A percentile compares a stretch with the other conserved stretches of the same genome.
These are phyloP conservation scores for Gymnorhina tibicen DNA, from an alignment of 2,113 vertebrate species.

Conservation along the genomic window DNA sequence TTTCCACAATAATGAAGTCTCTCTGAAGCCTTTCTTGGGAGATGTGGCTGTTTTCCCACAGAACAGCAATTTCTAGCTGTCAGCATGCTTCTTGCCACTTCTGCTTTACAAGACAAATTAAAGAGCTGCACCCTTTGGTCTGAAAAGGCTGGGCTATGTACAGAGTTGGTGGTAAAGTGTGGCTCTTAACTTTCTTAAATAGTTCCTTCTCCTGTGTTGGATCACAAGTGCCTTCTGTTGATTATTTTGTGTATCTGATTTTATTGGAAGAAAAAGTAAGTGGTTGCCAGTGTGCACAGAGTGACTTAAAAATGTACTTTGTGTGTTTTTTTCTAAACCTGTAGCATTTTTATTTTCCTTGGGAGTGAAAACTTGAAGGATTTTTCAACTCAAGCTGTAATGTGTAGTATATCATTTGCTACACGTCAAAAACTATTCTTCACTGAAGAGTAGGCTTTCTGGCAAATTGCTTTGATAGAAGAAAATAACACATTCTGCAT, in stretches of 20 bases:
- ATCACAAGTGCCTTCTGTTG: neutral
- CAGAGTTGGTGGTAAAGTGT: neutral
- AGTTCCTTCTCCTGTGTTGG: neutral
- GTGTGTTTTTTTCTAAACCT: neutral
- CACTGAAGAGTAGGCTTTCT: constrained; percentile 14
- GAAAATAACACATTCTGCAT: constrained; percentile 31
- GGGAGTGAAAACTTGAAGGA: neutral
- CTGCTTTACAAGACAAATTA: constrained; percentile 44
- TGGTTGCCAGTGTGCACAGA: neutral
- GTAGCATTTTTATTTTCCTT: neutral
- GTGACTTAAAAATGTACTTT: neutral
- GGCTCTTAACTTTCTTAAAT: neutral
- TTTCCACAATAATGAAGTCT: constrained; percentile 17
- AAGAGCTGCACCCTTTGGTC: neutral
- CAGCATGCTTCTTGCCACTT: constrained; percentile 11
- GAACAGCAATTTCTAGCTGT: constrained; percentile 33
- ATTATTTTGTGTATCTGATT: neutral
- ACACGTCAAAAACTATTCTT: neutral
- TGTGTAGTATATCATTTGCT: neutral
- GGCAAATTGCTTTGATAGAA: constrained; percentile 32
- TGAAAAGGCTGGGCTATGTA: neutral
- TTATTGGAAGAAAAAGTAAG: neutral
- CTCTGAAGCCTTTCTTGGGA: neutral
- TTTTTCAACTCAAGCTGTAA: neutral
- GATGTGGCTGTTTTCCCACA: constrained; percentile 30